phyloP scores from a whole-genome alignment of 1,140 invertebrate species.

The Zaprionus vittiger region DNA sequence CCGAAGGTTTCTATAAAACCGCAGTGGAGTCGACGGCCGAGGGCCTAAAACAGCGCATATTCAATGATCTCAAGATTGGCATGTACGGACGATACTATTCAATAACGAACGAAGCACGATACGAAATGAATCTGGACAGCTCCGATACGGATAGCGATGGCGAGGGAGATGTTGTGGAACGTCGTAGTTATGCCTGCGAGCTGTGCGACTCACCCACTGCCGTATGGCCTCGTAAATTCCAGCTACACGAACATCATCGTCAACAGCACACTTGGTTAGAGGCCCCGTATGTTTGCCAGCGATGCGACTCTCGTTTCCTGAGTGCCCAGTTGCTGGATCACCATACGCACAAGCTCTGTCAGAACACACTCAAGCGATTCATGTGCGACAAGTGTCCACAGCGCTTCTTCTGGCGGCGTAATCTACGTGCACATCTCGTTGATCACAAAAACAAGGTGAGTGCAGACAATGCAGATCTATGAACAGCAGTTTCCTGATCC shows the following conservation, averaged over 20 bases:
- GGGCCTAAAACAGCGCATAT: conserved; percentile 55
- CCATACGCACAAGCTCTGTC: conserved; percentile 61
- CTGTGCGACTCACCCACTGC: conserved; percentile 49
- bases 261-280: conserved; percentile 67
- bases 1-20: conserved; percentile 69
- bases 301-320: conserved; percentile 70
- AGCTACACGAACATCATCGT: conserved; percentile 72
- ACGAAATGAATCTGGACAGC: conserved; percentile 71
- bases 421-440: conserved; percentile 58
- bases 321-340: conserved; percentile 61
- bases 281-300: conserved; percentile 65
- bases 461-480: background rate
- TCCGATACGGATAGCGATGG: conserved; percentile 72
- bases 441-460: conserved; percentile 71
- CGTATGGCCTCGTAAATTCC: conserved; percentile 63
- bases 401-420: conserved; percentile 69
- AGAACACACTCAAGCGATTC: conserved; percentile 68
- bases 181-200: conserved; percentile 65
- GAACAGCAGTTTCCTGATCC: background rate
- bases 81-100: conserved; percentile 67
- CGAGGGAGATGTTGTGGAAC: conserved; percentile 58
- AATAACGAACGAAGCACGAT: conserved; percentile 69
- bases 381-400: conserved; percentile 73
- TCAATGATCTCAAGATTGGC: conserved; percentile 56
- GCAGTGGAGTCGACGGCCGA: conserved; percentile 62